These are phyloP conservation scores for Cirrhinus mrigala DNA, from an alignment of 2,797 vertebrate genomes.

Conservation along the genomic window DNA sequence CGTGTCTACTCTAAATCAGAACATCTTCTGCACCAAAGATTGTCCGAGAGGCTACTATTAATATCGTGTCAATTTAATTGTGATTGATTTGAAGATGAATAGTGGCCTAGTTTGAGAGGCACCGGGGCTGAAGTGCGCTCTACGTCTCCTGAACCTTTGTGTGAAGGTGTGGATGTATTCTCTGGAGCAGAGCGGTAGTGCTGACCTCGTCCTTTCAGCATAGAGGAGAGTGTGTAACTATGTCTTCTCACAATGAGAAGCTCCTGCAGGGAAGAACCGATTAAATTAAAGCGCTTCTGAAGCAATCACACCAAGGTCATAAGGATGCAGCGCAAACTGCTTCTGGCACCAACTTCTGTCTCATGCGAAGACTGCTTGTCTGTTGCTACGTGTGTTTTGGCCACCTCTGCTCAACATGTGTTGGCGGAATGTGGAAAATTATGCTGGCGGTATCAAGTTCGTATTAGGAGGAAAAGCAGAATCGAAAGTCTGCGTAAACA, in stretches of 20 bases:
- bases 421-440: conserved; percentile 73
- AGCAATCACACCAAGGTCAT: conserved; percentile 83
- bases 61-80: conserved; percentile 70
- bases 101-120: conserved; percentile 71
- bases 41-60: conserved; percentile 68
- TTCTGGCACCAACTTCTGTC: conserved; percentile 20
- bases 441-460: conserved; percentile 81
- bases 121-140: conserved; percentile 64
- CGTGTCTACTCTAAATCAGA: background rate
- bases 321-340: conserved; percentile 71
- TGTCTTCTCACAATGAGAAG: conserved; percentile 78
- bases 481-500: conserved; percentile 59
- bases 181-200: conserved; percentile 67
- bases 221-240: conserved; percentile 59
- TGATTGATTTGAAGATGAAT: conserved; percentile 82
- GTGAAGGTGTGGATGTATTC: conserved; percentile 66
- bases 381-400: conserved; percentile 72
- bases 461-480: conserved; percentile 70
- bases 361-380: conserved; percentile 59
- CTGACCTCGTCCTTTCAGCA: conserved; percentile 69
- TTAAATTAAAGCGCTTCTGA: conserved; percentile 83
- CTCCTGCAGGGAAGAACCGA: conserved; percentile 77
- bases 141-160: conserved; percentile 68
- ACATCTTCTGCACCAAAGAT: background rate
- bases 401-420: conserved; percentile 57